These are phyloP conservation scores for Drosophila bipectinata DNA, from an alignment of 1,140 invertebrate genomes.

Conservation along the genomic window DNA sequence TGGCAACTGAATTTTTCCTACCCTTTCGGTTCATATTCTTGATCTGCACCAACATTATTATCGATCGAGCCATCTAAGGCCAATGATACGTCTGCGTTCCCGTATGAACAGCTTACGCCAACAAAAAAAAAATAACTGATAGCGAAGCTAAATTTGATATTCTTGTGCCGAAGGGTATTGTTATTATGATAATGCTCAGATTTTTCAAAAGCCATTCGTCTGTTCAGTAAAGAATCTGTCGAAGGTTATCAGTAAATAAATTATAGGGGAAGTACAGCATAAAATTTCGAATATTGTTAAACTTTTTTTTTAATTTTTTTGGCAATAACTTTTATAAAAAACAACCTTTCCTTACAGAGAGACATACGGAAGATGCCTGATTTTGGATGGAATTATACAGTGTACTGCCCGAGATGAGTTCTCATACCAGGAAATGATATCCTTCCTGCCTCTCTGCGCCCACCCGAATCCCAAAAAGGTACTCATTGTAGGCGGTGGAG, in stretches of 20 bases:
- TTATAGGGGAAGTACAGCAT: too few relatives aligned
- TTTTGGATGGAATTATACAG: slow-evolving; percentile 98
- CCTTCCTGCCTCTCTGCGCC: slow-evolving; percentile 95
- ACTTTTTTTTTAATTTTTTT: background rate
- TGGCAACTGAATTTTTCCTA: background rate
- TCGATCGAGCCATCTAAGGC: slow-evolving; percentile 32
- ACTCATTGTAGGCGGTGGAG: slow-evolving; percentile 98
- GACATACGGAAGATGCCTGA: slow-evolving; percentile 93
- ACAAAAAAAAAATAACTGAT: slow-evolving; percentile 14
- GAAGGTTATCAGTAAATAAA: too few relatives aligned
- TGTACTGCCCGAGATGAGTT: slow-evolving; percentile 98
- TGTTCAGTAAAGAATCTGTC: background rate
- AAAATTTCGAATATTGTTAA: background rate
- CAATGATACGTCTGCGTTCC: background rate
- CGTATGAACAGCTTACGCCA: background rate
- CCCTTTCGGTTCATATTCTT: slow-evolving; percentile 15
- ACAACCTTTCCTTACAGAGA: slow-evolving; percentile 86
- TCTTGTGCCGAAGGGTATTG: background rate
- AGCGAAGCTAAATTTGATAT: background rate
- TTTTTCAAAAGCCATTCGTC: background rate
- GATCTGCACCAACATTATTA: slow-evolving; percentile 23
- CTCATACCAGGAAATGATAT: slow-evolving; percentile 99
- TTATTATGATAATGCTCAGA: background rate
- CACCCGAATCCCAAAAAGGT: slow-evolving; percentile 97
- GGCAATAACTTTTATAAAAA: background rate